Conservation (phyloP, 2,888 invertebrate species). For the Ctena decussata region DNA sequence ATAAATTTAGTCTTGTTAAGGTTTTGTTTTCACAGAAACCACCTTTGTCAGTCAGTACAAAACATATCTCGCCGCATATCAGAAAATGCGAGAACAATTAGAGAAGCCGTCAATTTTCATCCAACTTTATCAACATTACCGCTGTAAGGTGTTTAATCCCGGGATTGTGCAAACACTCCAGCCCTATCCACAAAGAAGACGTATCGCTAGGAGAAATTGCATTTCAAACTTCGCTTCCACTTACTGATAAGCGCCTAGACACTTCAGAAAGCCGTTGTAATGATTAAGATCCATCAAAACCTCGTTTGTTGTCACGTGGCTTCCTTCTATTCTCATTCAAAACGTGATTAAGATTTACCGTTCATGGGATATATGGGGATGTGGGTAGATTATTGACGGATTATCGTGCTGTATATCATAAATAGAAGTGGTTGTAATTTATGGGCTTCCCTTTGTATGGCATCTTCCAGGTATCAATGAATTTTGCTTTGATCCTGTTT, state of each 20-base stretch:
- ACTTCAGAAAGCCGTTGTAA: slow-evolving; percentile 14
- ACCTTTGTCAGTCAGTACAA: too few relatives aligned
- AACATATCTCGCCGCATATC: background rate
- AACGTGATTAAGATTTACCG: slow-evolving; percentile 5
- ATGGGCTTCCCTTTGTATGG: background rate
- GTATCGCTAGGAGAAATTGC: background rate
- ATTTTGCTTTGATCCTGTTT: background rate
- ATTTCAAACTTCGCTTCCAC: slow-evolving; percentile 10
- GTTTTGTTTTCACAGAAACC: too few relatives aligned
- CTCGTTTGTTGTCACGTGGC: slow-evolving; percentile 11
- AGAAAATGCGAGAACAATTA: background rate
- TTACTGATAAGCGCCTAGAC: slow-evolving; percentile 13
- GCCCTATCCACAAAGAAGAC: background rate
- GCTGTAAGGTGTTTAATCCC: background rate
- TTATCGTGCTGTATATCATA: slow-evolving; percentile 3
- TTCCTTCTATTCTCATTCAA: slow-evolving; percentile 7
- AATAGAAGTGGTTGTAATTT: background rate
- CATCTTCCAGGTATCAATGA: background rate
- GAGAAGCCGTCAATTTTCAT: background rate
- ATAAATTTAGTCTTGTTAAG: too few relatives aligned
- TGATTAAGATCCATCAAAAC: slow-evolving; percentile 6
- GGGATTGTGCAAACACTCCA: background rate
- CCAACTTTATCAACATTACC: background rate
- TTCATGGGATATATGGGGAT: background rate
- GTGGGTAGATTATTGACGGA: background rate